Percentiles rank a stretch among this genome's conserved stretches.
phyloP scores from a whole-genome alignment of 2,113 vertebrate species.

The Turdus rufiventris region DNA sequence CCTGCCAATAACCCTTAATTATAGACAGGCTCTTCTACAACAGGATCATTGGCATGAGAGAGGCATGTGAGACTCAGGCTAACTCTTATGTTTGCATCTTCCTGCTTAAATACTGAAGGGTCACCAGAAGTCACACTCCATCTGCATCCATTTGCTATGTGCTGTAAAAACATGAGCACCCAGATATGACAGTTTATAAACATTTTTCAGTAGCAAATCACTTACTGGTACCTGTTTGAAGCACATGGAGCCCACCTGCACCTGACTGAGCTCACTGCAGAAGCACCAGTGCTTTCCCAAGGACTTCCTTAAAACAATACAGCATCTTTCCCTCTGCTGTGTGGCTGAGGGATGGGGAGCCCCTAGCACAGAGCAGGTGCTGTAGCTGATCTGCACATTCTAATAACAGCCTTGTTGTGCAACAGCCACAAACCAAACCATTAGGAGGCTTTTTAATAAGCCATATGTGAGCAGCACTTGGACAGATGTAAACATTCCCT shows the following conservation, averaged over 20 bases:
- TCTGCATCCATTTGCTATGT: not conserved
- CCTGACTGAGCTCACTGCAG: not conserved
- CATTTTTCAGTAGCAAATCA: not conserved
- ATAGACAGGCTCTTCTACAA: not conserved
- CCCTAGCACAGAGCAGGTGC: not conserved
- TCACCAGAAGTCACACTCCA: not conserved
- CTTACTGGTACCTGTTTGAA: not conserved
- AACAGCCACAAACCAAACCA: not conserved
- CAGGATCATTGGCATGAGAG: not conserved
- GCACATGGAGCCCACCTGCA: not conserved
- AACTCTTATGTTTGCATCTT: not conserved
- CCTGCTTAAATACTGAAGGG: not conserved
- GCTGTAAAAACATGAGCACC: not conserved
- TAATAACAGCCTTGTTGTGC: not conserved
- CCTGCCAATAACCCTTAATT: not conserved
- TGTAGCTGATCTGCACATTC: not conserved
- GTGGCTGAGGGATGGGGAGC: not conserved
- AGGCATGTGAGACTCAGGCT: not conserved
- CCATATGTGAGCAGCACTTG: not conserved
- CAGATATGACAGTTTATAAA: not conserved
- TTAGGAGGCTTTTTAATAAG: not conserved
- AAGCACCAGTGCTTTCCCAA: not conserved
- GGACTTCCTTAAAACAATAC: not conserved
- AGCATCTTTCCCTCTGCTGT: rapidly evolving
- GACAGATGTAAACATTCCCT: not conserved